These are phyloP conservation scores for Acomys russatus DNA, from an alignment of 2,797 vertebrate species.

Conservation along the genomic window DNA sequence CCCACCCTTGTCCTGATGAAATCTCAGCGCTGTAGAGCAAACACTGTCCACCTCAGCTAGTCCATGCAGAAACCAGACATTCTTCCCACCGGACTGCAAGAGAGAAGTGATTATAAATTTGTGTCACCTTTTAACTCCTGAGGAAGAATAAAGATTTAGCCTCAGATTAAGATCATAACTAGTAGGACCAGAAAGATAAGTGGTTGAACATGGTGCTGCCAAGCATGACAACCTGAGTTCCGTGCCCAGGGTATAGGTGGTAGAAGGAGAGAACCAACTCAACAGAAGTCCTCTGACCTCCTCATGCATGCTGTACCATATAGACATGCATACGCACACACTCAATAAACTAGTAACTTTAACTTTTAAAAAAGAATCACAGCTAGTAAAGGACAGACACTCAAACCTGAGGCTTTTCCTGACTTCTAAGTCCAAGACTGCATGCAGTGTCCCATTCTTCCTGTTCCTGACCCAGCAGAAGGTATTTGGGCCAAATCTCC, in stretches of 20 bases:
- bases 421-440: not conserved
- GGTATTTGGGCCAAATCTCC: not conserved
- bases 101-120: not conserved
- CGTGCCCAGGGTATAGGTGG: not conserved
- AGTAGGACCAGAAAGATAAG: not conserved
- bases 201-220: not conserved
- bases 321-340: not conserved
- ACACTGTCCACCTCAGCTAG: too few species aligned
- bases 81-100: not conserved
- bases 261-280: not conserved
- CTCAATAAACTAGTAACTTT: not conserved
- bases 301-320: not conserved
- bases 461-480: not conserved
- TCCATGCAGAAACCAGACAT: not conserved
- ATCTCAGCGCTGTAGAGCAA: not conserved
- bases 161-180: not conserved
- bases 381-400: not conserved
- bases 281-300: not conserved
- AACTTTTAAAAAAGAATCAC: not conserved
- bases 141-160: constrained; percentile 20
- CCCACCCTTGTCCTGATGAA: not conserved
- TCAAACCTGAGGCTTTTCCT: not conserved
- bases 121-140: constrained; percentile 22
- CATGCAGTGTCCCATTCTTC: not conserved
- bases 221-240: not conserved